phyloP scores from a whole-genome alignment of 2,113 vertebrate species.

The Urocolius indicus region DNA sequence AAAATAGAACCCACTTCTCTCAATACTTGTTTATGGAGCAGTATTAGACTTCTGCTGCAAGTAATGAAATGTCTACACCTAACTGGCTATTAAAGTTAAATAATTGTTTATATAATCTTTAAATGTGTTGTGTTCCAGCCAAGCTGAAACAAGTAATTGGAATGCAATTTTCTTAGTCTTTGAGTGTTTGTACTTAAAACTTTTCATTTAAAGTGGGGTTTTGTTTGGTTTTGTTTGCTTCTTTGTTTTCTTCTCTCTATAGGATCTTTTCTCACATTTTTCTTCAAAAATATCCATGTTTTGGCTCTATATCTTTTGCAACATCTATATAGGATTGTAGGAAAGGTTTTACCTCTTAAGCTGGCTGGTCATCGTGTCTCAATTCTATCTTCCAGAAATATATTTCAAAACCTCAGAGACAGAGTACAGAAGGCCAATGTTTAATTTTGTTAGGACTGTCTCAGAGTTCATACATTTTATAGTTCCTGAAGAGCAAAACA shows the following conservation, averaged over 20 bases:
- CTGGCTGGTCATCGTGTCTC: background rate
- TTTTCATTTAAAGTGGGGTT: background rate
- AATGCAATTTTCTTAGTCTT: background rate
- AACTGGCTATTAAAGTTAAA: background rate
- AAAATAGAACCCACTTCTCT: background rate
- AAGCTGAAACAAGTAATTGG: background rate
- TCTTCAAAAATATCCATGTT: background rate
- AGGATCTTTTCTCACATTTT: background rate
- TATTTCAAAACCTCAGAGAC: background rate
- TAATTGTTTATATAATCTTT: background rate
- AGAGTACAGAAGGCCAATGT: background rate
- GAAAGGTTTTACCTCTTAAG: background rate
- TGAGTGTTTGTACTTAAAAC: background rate
- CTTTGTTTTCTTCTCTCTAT: background rate
- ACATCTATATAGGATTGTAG: background rate
- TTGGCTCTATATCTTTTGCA: background rate
- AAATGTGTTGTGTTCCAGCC: background rate
- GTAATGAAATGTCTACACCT: background rate
- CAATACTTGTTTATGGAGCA: background rate
- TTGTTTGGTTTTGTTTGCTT: background rate
- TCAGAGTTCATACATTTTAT: background rate
- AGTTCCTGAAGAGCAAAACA: background rate
- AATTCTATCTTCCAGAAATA: background rate
- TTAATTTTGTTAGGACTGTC: background rate
- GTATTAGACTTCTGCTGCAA: background rate